phyloP scores from a whole-genome alignment of 2,888 invertebrate genomes.

The Acanthosepion pharaonis region DNA sequence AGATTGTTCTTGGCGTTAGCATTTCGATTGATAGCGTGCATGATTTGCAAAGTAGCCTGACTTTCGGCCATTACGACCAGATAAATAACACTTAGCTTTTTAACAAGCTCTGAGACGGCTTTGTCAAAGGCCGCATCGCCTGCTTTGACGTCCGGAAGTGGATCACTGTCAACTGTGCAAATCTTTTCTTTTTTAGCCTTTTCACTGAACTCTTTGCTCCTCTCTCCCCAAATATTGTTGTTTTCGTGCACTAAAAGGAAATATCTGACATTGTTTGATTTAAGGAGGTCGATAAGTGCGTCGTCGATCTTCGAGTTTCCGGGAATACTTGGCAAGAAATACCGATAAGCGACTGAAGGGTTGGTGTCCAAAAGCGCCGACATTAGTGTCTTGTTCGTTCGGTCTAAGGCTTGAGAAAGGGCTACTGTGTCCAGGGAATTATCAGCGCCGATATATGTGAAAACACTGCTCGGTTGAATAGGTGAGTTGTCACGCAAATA shows the following conservation, averaged over 20 bases:
- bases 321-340: slow-evolving; percentile 65
- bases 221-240: slow-evolving; percentile 48
- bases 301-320: slow-evolving; percentile 58
- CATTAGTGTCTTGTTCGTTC: background rate
- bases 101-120: slow-evolving; percentile 50
- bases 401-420: background rate
- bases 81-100: slow-evolving; percentile 50
- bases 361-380: background rate
- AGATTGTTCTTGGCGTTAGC: background rate
- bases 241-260: slow-evolving; percentile 59
- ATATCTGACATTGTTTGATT: slow-evolving; percentile 52
- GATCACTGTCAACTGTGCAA: slow-evolving; percentile 57
- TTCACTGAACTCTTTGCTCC: slow-evolving; percentile 53
- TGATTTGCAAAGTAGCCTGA: slow-evolving; percentile 45
- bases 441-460: slow-evolving; percentile 69
- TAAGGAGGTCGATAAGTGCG: slow-evolving; percentile 62
- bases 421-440: background rate
- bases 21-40: slow-evolving; percentile 47
- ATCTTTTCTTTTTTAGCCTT: slow-evolving; percentile 50
- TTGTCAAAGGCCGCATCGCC: slow-evolving; percentile 42
- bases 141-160: slow-evolving; percentile 41
- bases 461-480: slow-evolving; percentile 61
- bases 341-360: slow-evolving; percentile 53
- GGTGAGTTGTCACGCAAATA: background rate
- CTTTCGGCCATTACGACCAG: slow-evolving; percentile 58